Percentiles rank a stretch among this genome's conserved stretches.
These are phyloP conservation scores for Polydrusus cervinus DNA, from an alignment of 2,888 invertebrate species.

Conservation along the genomic window DNA sequence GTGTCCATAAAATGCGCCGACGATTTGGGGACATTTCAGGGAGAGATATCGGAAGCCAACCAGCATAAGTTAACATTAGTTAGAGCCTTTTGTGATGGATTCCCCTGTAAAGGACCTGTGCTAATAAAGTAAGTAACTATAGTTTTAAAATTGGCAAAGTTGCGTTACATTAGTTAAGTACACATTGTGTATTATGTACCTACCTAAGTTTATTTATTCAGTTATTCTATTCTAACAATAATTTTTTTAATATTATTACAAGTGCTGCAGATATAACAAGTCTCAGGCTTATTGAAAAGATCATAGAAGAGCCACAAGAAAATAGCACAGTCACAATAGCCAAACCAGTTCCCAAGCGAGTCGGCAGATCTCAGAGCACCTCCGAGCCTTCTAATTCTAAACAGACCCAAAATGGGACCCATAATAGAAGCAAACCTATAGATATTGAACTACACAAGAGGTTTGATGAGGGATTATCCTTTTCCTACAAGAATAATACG, in stretches of 20 bases:
- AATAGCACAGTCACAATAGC: constrained; percentile 73
- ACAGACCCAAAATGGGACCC: constrained; percentile 56
- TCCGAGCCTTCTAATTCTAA: constrained; percentile 67
- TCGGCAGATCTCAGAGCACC: constrained; percentile 70
- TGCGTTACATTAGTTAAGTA: too few relatives aligned
- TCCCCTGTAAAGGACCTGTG: constrained; percentile 74
- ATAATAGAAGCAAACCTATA: constrained; percentile 67
- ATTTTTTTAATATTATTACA: constrained; percentile 6
- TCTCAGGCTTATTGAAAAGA: constrained; percentile 83
- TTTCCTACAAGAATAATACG: constrained; percentile 47
- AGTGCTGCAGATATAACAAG: constrained; percentile 73
- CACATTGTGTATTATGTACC: too few relatives aligned
- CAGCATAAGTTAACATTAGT: constrained; percentile 82
- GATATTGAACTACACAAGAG: constrained; percentile 64
- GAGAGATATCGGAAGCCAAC: constrained; percentile 83
- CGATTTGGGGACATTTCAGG: constrained; percentile 87
- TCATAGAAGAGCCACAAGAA: constrained; percentile 68
- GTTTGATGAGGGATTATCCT: constrained; percentile 47
- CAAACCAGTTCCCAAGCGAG: constrained; percentile 74
- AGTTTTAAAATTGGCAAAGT: background rate
- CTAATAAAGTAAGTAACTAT: constrained; percentile 75
- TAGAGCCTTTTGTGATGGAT: constrained; percentile 89
- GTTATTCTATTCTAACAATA: background rate
- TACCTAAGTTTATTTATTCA: too few relatives aligned
- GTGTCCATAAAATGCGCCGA: constrained; percentile 89